Evolutionary conservation across 23 tunicate genomes (phyloP).

Genomic region (Trididemnum nubilum): DNA sequence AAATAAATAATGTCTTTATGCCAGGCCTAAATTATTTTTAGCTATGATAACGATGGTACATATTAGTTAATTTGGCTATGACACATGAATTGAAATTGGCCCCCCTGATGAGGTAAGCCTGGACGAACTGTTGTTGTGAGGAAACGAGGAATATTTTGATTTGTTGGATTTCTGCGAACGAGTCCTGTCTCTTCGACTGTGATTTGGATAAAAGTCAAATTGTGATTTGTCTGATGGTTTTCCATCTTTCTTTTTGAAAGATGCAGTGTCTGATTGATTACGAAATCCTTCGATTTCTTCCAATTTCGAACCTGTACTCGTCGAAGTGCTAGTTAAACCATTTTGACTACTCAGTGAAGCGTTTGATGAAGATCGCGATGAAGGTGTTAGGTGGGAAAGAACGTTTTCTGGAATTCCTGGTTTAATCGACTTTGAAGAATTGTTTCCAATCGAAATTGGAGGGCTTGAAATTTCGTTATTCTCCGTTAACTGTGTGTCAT

Average conservation of each 20-base stretch:
- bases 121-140: neutral
- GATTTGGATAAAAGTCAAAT: neutral
- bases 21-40: too few relatives aligned
- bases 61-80: too few relatives aligned
- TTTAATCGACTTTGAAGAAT: neutral
- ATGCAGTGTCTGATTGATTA: constrained; percentile 15
- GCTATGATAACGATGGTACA: too few relatives aligned
- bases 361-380: constrained; percentile 43
- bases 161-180: neutral
- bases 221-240: neutral
- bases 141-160: neutral
- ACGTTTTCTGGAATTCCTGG: neutral
- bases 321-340: neutral
- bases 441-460: neutral
- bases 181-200: neutral
- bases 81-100: too few relatives aligned
- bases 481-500: neutral
- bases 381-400: constrained; percentile 12
- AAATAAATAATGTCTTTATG: too few relatives aligned
- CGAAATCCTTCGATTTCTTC: constrained; percentile 7
- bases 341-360: constrained; percentile 32
- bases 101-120: too few relatives aligned
- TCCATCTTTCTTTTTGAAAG: neutral
- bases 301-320: neutral
- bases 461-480: too few relatives aligned